Conservation (phyloP, 1,140 invertebrate species). For the Leptopilina boulardi region DNA sequence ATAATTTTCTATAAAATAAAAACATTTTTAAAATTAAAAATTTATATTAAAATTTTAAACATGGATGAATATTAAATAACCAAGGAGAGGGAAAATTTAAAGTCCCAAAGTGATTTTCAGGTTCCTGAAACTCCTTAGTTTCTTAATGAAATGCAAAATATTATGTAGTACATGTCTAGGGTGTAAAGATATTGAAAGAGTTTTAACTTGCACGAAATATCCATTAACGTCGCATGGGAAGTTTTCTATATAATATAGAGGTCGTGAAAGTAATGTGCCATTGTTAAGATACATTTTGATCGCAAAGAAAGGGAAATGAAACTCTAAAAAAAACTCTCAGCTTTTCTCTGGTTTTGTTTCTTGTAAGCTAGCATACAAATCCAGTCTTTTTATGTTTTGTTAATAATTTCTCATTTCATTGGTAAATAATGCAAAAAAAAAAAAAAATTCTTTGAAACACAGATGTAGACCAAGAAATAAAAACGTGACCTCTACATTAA, state of each 20-base stretch:
- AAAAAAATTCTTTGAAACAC: background rate
- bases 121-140: background rate
- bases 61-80: no score
- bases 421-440: background rate
- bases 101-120: background rate
- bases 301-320: conserved; percentile 3
- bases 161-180: background rate
- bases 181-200: background rate
- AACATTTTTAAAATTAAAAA: no score
- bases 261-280: background rate
- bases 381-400: background rate
- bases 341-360: background rate
- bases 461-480: background rate
- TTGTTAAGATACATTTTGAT: background rate
- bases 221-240: background rate
- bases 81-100: background rate
- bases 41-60: no score
- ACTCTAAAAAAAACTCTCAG: conserved; percentile 1
- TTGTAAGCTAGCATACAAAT: background rate
- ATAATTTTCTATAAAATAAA: no score
- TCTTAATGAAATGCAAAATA: background rate
- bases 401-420: background rate
- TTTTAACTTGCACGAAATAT: background rate
- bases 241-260: no score
- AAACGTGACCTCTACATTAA: background rate